Evolutionary conservation across 1,140 invertebrate genomes (phyloP).

Genomic region (Vanessa tameamea): DNA sequence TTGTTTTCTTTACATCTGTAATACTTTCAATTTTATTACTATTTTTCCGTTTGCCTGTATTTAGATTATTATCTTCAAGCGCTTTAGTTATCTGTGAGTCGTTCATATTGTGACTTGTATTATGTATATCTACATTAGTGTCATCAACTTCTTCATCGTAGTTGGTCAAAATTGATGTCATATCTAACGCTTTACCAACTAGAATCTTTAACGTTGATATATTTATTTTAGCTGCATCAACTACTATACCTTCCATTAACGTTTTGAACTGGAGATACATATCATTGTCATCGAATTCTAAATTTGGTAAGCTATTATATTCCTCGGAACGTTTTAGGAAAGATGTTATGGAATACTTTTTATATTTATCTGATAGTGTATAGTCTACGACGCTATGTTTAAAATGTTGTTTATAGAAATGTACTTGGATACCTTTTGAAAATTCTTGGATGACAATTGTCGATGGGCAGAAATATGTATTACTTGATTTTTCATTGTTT

Average conservation of each 20-base stretch:
- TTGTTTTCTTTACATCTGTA: background rate
- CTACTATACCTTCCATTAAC: conserved; percentile 51
- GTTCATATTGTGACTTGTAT: conserved; percentile 22
- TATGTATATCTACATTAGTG: conserved; percentile 24
- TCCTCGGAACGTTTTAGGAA: conserved; percentile 40
- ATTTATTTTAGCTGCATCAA: conserved; percentile 48
- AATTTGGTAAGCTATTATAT: conserved; percentile 25
- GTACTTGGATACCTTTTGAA: conserved; percentile 54
- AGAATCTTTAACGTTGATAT: conserved; percentile 44
- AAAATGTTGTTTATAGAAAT: conserved; percentile 51
- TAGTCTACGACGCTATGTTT: conserved; percentile 43
- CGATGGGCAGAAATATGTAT: conserved; percentile 49
- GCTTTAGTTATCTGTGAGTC: conserved; percentile 39
- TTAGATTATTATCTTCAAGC: conserved; percentile 29
- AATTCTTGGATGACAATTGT: conserved; percentile 49
- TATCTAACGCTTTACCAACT: conserved; percentile 57
- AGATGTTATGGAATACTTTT: conserved; percentile 46
- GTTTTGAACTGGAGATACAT: conserved; percentile 57
- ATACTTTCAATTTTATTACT: background rate
- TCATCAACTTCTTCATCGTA: conserved; percentile 43
- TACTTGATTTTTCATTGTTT: background rate
- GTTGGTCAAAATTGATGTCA: conserved; percentile 48
- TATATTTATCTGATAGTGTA: conserved; percentile 38
- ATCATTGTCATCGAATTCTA: conserved; percentile 40
- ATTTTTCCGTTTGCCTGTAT: conserved; percentile 17